These are phyloP conservation scores for Euphonia xanthogaster DNA, from an alignment of 2,797 vertebrate species.

Conservation along the genomic window DNA sequence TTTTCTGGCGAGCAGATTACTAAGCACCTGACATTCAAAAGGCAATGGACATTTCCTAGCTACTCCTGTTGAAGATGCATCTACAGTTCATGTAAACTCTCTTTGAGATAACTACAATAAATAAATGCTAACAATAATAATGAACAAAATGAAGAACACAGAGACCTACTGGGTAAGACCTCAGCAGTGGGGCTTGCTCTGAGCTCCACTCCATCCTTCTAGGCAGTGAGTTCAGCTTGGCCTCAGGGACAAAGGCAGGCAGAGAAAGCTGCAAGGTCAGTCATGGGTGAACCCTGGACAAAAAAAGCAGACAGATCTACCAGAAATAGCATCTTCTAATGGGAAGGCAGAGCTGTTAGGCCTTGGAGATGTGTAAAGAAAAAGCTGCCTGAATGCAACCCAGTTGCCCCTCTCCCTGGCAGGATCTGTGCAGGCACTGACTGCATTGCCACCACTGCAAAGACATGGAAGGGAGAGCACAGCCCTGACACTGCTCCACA, in stretches of 20 bases:
- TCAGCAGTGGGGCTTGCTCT: background rate
- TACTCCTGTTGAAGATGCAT: background rate
- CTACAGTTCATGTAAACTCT: background rate
- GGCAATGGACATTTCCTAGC: background rate
- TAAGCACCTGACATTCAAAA: background rate
- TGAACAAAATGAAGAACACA: fast-evolving
- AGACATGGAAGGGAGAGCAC: background rate
- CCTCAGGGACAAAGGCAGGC: background rate
- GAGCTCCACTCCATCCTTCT: background rate
- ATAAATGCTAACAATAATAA: background rate
- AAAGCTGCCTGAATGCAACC: background rate
- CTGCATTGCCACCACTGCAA: too few relatives aligned
- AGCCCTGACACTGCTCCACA: background rate
- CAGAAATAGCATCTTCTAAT: background rate
- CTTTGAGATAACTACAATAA: background rate
- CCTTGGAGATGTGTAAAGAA: background rate
- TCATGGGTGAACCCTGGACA: background rate
- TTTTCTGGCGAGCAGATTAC: background rate
- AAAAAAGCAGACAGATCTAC: background rate
- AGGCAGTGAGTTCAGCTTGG: background rate
- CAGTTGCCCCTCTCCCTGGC: background rate
- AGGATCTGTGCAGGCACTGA: fast-evolving
- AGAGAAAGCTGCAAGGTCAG: background rate
- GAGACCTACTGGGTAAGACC: background rate
- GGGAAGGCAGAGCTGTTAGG: background rate